phyloP scores from a whole-genome alignment of 2,888 invertebrate genomes.

The Hololepta plana region DNA sequence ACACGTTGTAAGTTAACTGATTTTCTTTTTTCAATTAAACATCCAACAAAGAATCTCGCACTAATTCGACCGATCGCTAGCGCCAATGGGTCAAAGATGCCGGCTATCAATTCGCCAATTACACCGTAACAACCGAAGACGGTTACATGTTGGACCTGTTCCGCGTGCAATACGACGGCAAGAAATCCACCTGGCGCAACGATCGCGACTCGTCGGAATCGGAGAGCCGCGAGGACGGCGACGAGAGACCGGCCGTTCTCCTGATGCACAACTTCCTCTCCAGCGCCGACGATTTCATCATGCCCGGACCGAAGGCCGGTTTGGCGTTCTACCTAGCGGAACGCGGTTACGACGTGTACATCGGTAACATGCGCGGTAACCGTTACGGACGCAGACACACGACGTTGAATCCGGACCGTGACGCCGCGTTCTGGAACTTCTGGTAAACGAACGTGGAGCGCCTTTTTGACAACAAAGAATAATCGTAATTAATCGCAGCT shows the following conservation, averaged over 20 bases:
- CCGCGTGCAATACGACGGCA: constrained; percentile 18
- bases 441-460: constrained; percentile 15
- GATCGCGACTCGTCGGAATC: no score
- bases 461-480: background rate
- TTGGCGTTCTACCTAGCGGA: constrained; percentile 27
- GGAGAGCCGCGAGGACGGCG: constrained; percentile 4
- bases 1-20: no score
- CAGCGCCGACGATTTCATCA: constrained; percentile 55
- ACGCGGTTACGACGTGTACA: constrained; percentile 34
- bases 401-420: constrained; percentile 17
- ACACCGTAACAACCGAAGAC: constrained; percentile 26
- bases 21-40: no score
- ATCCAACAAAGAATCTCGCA: no score
- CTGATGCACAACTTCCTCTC: constrained; percentile 61
- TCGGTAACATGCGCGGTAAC: constrained; percentile 41
- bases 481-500: no score
- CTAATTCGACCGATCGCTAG: no score
- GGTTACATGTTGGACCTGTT: constrained; percentile 26
- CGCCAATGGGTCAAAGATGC: constrained; percentile 22
- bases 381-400: constrained; percentile 33
- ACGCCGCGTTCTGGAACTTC: constrained; percentile 25
- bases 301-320: constrained; percentile 40
- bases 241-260: constrained; percentile 32
- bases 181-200: constrained; percentile 6
- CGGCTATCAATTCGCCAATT: constrained; percentile 25